These are phyloP conservation scores for Xenus cinereus DNA, from an alignment of 2,113 vertebrate species.

Conservation along the genomic window DNA sequence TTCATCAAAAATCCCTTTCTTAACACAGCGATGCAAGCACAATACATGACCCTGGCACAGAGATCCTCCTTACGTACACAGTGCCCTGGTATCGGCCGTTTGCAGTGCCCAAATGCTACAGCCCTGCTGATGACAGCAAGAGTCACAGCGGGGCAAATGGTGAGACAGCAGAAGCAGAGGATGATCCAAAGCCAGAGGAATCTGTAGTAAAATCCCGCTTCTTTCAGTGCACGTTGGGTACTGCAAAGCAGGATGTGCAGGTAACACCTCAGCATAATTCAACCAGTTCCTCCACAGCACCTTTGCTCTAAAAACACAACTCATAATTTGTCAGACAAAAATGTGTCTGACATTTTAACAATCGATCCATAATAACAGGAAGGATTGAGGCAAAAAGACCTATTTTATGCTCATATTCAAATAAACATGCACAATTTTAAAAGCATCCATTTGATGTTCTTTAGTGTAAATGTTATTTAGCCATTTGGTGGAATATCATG, in stretches of 20 bases:
- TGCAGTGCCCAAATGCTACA: background rate
- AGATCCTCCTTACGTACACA: rapidly evolving
- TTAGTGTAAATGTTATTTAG: background rate
- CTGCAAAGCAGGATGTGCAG: background rate
- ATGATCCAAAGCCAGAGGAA: background rate
- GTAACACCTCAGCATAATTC: background rate
- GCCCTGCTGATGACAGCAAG: background rate
- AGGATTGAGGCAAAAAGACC: background rate
- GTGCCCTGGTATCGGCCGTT: background rate
- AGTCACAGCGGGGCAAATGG: background rate
- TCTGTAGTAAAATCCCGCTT: background rate
- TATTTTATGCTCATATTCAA: background rate
- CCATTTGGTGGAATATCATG: background rate
- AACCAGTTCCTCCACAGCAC: background rate
- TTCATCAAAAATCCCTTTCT: background rate
- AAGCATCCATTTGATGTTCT: background rate
- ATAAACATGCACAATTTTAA: background rate
- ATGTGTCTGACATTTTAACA: background rate
- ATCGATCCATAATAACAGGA: background rate
- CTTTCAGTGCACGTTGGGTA: rapidly evolving
- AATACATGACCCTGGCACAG: background rate
- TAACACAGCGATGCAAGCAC: background rate
- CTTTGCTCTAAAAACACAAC: background rate
- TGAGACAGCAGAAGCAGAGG: background rate
- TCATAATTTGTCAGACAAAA: background rate